A percentile compares a stretch with the other conserved stretches of the same genome.
Conservation (phyloP, 2,888 invertebrate species). For the Brachyptera risi region DNA sequence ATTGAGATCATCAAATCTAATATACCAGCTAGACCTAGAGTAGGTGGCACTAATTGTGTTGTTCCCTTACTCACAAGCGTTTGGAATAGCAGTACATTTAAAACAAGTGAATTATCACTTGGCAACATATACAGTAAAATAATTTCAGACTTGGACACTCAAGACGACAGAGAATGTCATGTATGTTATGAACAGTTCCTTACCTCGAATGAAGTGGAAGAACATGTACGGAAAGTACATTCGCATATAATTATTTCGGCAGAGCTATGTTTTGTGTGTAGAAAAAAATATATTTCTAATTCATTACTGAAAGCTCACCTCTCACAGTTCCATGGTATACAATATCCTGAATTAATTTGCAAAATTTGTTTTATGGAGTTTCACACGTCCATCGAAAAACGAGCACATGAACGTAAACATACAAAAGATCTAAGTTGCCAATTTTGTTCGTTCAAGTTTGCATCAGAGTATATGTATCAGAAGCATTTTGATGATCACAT, state of each 20-base stretch:
- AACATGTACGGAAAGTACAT: constrained; percentile 22
- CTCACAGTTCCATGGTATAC: constrained; percentile 28
- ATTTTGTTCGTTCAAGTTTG: constrained; percentile 25
- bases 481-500: constrained; percentile 26
- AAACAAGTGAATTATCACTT: constrained; percentile 15
- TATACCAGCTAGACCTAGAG: constrained; percentile 7
- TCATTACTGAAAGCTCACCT: constrained; percentile 25
- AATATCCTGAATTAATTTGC: constrained; percentile 31
- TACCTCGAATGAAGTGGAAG: constrained; percentile 20
- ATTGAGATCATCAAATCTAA: constrained; percentile 28
- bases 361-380: constrained; percentile 33
- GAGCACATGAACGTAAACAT: constrained; percentile 32
- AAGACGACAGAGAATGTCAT: constrained; percentile 21
- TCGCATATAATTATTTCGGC: background rate
- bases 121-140: constrained; percentile 17
- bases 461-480: constrained; percentile 26
- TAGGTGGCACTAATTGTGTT: constrained; percentile 29
- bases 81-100: constrained; percentile 21
- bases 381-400: constrained; percentile 25
- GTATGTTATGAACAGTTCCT: constrained; percentile 22
- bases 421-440: constrained; percentile 26
- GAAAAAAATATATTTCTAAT: constrained; percentile 25
- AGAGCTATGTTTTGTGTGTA: constrained; percentile 32
- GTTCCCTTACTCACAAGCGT: constrained; percentile 28
- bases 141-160: constrained; percentile 8